Conservation (phyloP, 2,888 invertebrate genomes). For the Caenorhabditis sp. region DNA sequence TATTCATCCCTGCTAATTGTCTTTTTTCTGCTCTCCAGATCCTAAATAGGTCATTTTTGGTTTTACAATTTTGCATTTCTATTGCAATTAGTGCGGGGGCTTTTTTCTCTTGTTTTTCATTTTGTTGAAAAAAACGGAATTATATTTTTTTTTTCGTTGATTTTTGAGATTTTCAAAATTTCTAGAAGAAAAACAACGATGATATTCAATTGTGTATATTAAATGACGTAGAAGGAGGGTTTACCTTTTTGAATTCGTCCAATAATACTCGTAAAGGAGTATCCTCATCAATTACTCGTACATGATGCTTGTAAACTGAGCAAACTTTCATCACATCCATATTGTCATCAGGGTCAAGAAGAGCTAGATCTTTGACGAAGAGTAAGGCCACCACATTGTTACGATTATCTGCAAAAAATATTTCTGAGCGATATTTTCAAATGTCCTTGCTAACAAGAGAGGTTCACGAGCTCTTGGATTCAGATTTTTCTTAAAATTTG, state of each 20-base stretch:
- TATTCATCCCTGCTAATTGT: background rate
- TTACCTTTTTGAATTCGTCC: constrained; percentile 91
- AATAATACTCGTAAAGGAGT: constrained; percentile 92
- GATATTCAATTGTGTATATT: background rate
- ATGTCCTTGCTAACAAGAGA: too few species aligned
- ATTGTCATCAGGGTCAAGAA: constrained; percentile 97
- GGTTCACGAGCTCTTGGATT: too few species aligned
- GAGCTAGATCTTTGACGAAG: constrained; percentile 96
- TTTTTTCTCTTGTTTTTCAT: background rate
- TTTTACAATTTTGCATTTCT: background rate
- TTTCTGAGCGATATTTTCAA: too few species aligned
- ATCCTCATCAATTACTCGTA: constrained; percentile 94
- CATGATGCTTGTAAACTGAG: constrained; percentile 84
- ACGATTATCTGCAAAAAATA: constrained; percentile 47
- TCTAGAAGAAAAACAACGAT: background rate
- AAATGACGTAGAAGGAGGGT: too few species aligned
- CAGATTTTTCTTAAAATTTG: too few species aligned
- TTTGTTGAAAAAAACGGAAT: too few species aligned
- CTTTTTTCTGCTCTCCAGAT: background rate
- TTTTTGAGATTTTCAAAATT: background rate
- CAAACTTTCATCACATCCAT: constrained; percentile 72
- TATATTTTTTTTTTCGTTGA: background rate
- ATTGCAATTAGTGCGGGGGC: background rate
- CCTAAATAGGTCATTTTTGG: constrained; percentile 1
- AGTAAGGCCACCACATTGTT: constrained; percentile 74